These are phyloP conservation scores for Origma solitaria DNA, from an alignment of 2,113 vertebrate genomes.

Conservation along the genomic window DNA sequence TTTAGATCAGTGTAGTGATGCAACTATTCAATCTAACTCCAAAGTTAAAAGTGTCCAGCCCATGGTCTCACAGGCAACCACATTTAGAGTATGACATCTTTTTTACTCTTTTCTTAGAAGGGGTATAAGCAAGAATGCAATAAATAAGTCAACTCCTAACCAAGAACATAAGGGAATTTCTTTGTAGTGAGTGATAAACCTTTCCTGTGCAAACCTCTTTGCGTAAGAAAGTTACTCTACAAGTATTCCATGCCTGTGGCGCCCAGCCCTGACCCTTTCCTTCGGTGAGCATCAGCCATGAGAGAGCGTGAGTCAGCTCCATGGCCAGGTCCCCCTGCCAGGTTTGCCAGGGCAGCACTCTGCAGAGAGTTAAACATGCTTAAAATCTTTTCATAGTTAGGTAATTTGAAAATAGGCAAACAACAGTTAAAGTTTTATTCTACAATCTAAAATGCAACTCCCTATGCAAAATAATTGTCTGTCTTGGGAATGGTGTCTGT, in stretches of 20 bases:
- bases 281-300: neutral
- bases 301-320: rapidly evolving
- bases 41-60: neutral
- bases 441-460: neutral
- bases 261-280: neutral
- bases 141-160: neutral
- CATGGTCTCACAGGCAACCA: rapidly evolving
- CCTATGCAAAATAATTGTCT: neutral
- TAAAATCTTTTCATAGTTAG: neutral
- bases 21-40: neutral
- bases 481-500: rapidly evolving
- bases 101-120: neutral
- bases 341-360: neutral
- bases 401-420: neutral
- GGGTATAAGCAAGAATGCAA: neutral
- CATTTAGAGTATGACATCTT: neutral
- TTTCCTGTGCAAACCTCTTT: neutral
- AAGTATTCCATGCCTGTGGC: rapidly evolving
- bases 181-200: neutral
- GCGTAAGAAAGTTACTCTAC: rapidly evolving
- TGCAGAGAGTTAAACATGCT: neutral
- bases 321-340: neutral
- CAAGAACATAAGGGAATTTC: neutral
- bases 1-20: neutral
- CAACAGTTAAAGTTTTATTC: neutral